A percentile compares a stretch with the other conserved stretches of the same genome.
Conservation (phyloP, 2,888 invertebrate genomes). For the Gortyna flavago region DNA sequence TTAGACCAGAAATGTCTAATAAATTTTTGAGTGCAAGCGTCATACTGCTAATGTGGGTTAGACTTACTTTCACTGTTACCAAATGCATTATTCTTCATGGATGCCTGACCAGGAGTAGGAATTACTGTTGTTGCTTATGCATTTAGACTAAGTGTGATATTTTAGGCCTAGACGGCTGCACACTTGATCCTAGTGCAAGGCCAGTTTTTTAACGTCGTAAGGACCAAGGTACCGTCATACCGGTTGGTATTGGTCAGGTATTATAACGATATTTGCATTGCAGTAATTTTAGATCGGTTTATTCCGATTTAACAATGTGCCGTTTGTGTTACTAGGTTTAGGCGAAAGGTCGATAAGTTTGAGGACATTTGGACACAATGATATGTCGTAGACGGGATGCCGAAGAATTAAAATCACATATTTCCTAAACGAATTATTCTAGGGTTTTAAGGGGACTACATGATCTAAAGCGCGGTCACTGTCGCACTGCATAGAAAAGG, state of each 20-base stretch:
- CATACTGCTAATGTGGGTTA: constrained; percentile 18
- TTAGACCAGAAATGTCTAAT: constrained; percentile 2
- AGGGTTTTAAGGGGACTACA: too few relatives aligned
- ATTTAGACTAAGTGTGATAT: background rate
- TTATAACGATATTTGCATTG: background rate
- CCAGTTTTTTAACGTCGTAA: background rate
- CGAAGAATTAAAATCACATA: background rate
- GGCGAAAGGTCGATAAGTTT: constrained; percentile 26
- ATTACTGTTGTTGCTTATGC: constrained; percentile 1
- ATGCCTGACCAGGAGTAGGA: constrained; percentile 6
- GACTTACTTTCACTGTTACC: constrained; percentile 47
- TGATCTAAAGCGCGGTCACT: too few relatives aligned
- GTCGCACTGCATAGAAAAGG: too few relatives aligned
- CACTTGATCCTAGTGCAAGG: background rate
- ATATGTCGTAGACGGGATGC: background rate
- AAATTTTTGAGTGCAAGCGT: constrained; percentile 2
- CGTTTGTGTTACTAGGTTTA: constrained; percentile 3
- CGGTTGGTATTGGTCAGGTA: constrained; percentile 1
- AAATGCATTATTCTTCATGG: constrained; percentile 22
- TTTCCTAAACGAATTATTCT: background rate
- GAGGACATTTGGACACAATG: constrained; percentile 21
- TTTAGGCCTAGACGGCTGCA: too few relatives aligned
- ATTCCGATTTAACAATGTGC: background rate
- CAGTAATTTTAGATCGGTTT: background rate
- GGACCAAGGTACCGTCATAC: too few relatives aligned